Evolutionary conservation across 2,113 vertebrate genomes (phyloP), one percentile per base, ranked within the genome.

Genomic region (Choloepus hoffmanni): DNA sequence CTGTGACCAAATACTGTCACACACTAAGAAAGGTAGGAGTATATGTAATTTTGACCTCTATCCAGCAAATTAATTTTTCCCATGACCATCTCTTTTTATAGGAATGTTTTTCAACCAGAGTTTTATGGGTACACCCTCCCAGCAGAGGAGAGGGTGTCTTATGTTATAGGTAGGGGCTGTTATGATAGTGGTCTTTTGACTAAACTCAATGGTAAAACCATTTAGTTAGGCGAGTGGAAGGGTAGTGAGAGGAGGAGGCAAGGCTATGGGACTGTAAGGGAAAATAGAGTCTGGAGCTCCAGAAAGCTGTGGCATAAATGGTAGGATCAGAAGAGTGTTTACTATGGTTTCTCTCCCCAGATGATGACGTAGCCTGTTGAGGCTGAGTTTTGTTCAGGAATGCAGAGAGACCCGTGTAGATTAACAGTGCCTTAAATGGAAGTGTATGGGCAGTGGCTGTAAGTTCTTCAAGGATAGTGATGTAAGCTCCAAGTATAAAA

Each of bases 361-460:
- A 62, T 53, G 33, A 76, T 83, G 30, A 33, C 23, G n/a, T 5
- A 67, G 30, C 24, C 48, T 70, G 33, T 5, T 1, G 43, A 94
- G 11, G 36, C 36, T 36, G 18, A 67, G 23, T 87, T 79, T 94
- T 84, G 24, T 70, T 72, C 76, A 76, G 65, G 3, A 90, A 30
- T 19, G 8, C 60, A 45, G 18, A 90, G 6, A 24, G 28, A 53
- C 23, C 43, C 50, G 33, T 6, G 7, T 0, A 36, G 81, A 78
- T n/a, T 43, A 89, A 26, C 89, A 89, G 1, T 45, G 81, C 40
- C 82, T 85, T 96, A 85, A 85, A 83, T 28, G 62, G 53, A 85
- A 77, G 16, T 48, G 15, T 67, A 6, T 85, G 40, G 2, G 0
- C 8, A 63, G 14, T 43, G 48, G 4, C 58, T 1, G 2, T 18